Evolutionary conservation across 2,797 vertebrate genomes (phyloP).

Genomic region (Brotula barbata): DNA sequence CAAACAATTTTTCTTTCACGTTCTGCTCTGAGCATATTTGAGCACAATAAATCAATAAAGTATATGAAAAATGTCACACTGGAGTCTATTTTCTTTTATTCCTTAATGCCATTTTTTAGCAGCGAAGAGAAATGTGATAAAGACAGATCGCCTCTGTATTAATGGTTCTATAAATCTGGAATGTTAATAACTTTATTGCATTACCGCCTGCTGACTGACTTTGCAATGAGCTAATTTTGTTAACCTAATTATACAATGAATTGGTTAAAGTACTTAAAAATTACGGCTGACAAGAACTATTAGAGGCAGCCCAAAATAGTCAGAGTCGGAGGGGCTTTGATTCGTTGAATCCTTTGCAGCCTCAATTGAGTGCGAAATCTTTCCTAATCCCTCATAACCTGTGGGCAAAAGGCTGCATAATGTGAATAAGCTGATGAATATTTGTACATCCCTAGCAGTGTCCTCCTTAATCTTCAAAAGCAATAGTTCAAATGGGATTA

Average conservation of each 20-base stretch:
- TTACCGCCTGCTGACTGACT: constrained; percentile 77
- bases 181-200: constrained; percentile 82
- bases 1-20: constrained; percentile 24
- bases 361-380: constrained; percentile 71
- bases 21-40: constrained; percentile 20
- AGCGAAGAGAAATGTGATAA: constrained; percentile 63
- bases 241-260: constrained; percentile 83
- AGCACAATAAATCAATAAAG: constrained; percentile 44
- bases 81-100: constrained; percentile 56
- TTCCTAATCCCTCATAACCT: constrained; percentile 76
- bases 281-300: constrained; percentile 80
- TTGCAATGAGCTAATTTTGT: constrained; percentile 80
- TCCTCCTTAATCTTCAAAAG: constrained; percentile 63
- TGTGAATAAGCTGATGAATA: constrained; percentile 64
- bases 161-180: constrained; percentile 76
- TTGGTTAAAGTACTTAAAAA: constrained; percentile 84
- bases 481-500: constrained; percentile 43
- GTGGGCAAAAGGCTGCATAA: constrained; percentile 71
- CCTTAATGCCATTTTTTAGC: constrained; percentile 54
- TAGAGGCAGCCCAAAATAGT: constrained; percentile 76
- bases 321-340: constrained; percentile 64
- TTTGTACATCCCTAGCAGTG: constrained; percentile 49
- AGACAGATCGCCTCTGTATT: constrained; percentile 66
- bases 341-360: constrained; percentile 64
- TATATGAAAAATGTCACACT: constrained; percentile 38